Conservation (phyloP, 2,888 invertebrate genomes). For the Caenorhabditis sp. region DNA sequence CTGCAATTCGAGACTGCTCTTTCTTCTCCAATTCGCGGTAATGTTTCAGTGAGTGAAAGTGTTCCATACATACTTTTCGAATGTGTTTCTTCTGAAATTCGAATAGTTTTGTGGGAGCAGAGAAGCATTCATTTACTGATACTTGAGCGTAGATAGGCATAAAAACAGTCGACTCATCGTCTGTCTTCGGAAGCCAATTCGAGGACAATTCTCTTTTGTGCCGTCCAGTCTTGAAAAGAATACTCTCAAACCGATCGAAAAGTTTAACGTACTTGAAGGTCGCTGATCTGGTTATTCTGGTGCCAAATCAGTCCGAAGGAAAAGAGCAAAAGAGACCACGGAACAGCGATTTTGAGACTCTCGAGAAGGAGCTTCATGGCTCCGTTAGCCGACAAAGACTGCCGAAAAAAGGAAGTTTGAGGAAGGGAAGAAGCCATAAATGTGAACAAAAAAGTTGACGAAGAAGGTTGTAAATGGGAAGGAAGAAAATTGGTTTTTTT, state of each 20-base stretch:
- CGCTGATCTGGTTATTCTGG: constrained; percentile 30
- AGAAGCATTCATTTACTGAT: too few relatives aligned
- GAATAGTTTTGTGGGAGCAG: too few relatives aligned
- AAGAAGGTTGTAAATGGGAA: constrained; percentile 21
- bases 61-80: constrained; percentile 55
- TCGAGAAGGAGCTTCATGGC: constrained; percentile 14
- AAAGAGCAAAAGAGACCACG: constrained; percentile 25
- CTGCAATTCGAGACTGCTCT: constrained; percentile 10
- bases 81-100: constrained; percentile 50
- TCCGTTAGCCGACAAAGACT: background rate
- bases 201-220: constrained; percentile 31
- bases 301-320: constrained; percentile 18
- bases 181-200: constrained; percentile 15
- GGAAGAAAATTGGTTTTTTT: constrained; percentile 48
- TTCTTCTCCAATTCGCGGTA: constrained; percentile 35
- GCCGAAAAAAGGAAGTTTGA: constrained; percentile 1
- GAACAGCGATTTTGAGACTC: constrained; percentile 23
- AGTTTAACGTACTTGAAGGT: constrained; percentile 20
- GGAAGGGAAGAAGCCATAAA: constrained; percentile 14
- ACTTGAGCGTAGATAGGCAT: constrained; percentile 53
- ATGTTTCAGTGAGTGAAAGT: constrained; percentile 45
- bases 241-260: background rate
- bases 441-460: constrained; percentile 10
- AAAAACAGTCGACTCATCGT: constrained; percentile 40
- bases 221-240: constrained; percentile 7